Conservation (phyloP, 2,888 invertebrate genomes). For the Orgyia antiqua region DNA sequence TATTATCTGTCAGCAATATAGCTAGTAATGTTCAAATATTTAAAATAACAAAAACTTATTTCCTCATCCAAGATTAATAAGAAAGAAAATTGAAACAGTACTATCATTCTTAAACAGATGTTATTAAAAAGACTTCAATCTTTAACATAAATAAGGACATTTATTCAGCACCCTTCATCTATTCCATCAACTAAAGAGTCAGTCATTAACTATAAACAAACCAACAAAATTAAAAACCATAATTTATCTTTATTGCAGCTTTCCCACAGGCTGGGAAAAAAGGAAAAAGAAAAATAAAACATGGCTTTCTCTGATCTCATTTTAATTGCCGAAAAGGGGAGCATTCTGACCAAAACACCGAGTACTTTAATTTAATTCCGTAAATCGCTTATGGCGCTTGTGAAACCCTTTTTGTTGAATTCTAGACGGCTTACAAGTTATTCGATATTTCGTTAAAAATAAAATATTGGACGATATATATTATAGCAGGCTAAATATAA, state of each 20-base stretch:
- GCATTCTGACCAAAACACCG: slow-evolving; percentile 26
- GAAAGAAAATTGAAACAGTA: no score
- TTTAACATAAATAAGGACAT: no score
- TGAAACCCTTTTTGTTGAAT: slow-evolving; percentile 23
- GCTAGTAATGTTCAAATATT: no score
- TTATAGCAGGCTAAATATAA: no score
- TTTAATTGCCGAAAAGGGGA: slow-evolving; percentile 55
- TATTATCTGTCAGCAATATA: no score
- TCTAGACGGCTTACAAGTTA: slow-evolving; percentile 19
- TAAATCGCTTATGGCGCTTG: slow-evolving; percentile 33
- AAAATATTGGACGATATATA: no score
- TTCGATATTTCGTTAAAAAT: slow-evolving; percentile 3
- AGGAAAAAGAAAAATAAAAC: slow-evolving; percentile 30
- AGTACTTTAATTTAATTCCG: slow-evolving; percentile 44
- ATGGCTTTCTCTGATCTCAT: slow-evolving; percentile 44
- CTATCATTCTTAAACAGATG: no score
- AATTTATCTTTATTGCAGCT: slow-evolving; percentile 64
- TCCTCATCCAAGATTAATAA: no score
- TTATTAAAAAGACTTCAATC: no score
- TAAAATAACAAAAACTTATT: no score
- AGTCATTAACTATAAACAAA: slow-evolving; percentile 24
- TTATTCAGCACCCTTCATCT: slow-evolving; percentile 1
- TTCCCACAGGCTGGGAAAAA: slow-evolving; percentile 37
- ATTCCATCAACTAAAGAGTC: slow-evolving; percentile 5
- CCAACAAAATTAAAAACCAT: slow-evolving; percentile 63